Conservation (phyloP, 2,113 vertebrate genomes). For the Cyanocitta stelleri region DNA sequence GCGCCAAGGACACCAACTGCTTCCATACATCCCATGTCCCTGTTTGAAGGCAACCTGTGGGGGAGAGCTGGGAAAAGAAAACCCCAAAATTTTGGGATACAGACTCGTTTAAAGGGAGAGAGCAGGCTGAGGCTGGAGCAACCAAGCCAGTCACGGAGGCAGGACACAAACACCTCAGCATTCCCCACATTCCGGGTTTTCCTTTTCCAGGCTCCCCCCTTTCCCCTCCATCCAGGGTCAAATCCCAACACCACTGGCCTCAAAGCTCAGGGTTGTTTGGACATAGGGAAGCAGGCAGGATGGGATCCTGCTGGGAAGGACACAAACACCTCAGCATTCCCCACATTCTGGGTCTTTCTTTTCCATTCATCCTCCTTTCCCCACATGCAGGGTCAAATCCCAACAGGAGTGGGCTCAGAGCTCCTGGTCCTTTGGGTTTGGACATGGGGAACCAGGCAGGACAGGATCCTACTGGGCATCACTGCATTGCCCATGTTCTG, state of each 20-base stretch:
- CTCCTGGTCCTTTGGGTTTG: neutral
- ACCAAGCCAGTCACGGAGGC: fast-evolving
- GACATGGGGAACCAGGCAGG: neutral
- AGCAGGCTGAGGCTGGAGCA: neutral
- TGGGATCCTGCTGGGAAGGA: neutral
- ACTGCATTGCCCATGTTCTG: neutral
- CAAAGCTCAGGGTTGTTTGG: neutral
- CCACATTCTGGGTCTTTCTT: neutral
- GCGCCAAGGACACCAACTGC: fast-evolving
- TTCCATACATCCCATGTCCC: fast-evolving
- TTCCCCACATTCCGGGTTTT: neutral
- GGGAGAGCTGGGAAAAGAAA: neutral
- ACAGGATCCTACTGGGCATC: neutral
- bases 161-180: neutral
- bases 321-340: neutral
- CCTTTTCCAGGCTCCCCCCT: neutral
- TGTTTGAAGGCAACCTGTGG: neutral
- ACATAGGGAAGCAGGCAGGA: neutral
- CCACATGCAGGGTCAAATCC: neutral
- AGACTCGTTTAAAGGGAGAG: neutral
- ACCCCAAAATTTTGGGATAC: neutral
- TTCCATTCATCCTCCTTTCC: neutral
- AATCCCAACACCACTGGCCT: neutral
- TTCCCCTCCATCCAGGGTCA: neutral
- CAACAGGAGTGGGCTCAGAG: neutral